phyloP scores from a whole-genome alignment of 2,113 vertebrate genomes.

The Bettongia penicillata region DNA sequence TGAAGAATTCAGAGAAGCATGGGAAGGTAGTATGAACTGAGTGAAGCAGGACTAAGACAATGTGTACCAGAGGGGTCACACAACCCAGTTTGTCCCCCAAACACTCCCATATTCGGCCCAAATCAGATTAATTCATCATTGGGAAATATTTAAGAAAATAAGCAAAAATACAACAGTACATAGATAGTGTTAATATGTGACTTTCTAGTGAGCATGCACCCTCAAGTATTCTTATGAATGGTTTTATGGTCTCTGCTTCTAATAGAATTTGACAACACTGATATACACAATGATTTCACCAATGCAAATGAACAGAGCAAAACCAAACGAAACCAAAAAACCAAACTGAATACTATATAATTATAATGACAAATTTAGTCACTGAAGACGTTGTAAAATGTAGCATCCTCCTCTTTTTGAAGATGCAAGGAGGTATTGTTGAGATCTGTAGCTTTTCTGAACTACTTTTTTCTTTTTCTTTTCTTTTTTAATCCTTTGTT shows the following conservation, averaged over 20 bases:
- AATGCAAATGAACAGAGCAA: neutral
- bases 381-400: neutral
- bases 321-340: neutral
- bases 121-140: neutral
- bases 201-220: neutral
- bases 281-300: neutral
- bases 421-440: neutral
- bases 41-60: neutral
- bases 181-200: neutral
- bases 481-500: neutral
- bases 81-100: neutral
- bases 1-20: neutral
- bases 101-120: neutral
- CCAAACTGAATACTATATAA: neutral
- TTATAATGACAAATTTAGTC: neutral
- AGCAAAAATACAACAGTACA: neutral
- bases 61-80: neutral
- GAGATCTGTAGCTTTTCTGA: neutral
- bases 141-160: neutral
- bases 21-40: neutral
- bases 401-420: neutral
- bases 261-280: neutral
- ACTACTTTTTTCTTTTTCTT: neutral
- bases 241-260: neutral
- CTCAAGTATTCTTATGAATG: neutral